Base-by-base conservation (phyloP, 2,113 vertebrate species). In the Progne subis region DNA sequence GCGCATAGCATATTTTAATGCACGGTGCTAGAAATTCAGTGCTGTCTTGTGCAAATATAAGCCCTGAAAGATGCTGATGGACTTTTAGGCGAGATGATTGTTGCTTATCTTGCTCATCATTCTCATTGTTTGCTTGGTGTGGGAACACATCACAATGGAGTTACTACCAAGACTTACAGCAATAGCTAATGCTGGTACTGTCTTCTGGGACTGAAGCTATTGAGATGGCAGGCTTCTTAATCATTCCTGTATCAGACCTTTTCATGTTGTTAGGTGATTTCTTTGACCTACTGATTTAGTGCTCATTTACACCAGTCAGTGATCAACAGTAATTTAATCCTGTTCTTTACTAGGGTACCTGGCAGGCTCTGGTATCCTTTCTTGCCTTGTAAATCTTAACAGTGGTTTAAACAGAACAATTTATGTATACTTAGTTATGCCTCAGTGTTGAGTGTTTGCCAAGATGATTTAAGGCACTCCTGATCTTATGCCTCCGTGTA, bases 21-120 rank as follows among this genome's bases (percentile, higher is more conserved):
- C 72, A 70, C 18, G 39, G 82, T 65, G 68, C 88, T 97, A 95
- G 82, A 70, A 88, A 95, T 97, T 92, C 80, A 60, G 71, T 72
- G 41, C 52, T 95, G 86, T 57, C 16, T 76, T 90, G 32, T 1
- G 11, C 21, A 94, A 86, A 63, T 92, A 64, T 63, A 76, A 82
- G 31, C 2, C 29, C 59, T 67, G 59, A 78, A 89, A 57, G 28
- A 21, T 50, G 28, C 8, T 32, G 28, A 12, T 57, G 46, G 74
- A 43, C 41, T 89, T 31, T 44, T 11, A 77, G 56, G 10, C 39
- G 34, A 55, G 43, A 23, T 26, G 3, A 55, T 70, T 31, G 26
- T 61, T 61, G 14, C 24, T 90, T 6, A 28, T 34, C 3, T 78
- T 61, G 14, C 32, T 91, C 16, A 20, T 52, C 1, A 1, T 41